phyloP scores from a whole-genome alignment of 2,113 vertebrate genomes.

The Scomber japonicus region DNA sequence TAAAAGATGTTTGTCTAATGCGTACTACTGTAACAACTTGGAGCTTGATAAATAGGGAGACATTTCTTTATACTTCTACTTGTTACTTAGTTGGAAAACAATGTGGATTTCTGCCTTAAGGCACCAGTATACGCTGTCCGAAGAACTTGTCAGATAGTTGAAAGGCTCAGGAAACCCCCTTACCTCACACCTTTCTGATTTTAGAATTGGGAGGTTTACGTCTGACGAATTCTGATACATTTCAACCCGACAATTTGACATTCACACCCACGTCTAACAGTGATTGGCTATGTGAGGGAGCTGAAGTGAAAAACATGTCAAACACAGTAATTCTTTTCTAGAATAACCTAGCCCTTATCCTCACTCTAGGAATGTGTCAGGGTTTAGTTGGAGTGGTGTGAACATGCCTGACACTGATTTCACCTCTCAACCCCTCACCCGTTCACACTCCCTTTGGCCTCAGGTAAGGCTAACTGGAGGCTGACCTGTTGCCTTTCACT shows the following conservation, averaged over 20 bases:
- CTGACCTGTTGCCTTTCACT: slow-evolving; percentile 56
- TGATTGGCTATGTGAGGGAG: too few relatives aligned
- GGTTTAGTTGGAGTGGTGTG: slow-evolving; percentile 44
- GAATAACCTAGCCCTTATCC: neutral
- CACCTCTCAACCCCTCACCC: slow-evolving; percentile 47
- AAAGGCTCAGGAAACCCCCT: too few relatives aligned
- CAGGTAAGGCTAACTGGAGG: slow-evolving; percentile 62
- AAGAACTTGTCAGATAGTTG: too few relatives aligned
- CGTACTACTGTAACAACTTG: neutral
- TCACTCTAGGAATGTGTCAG: slow-evolving; percentile 47
- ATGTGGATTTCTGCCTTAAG: slow-evolving; percentile 16
- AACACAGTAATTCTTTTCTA: neutral
- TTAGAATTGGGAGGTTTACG: too few relatives aligned
- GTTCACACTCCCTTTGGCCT: slow-evolving; percentile 50
- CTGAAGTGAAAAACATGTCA: neutral
- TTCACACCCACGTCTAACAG: too few relatives aligned
- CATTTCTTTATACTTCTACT: neutral
- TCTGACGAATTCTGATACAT: too few relatives aligned
- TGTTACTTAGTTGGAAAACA: slow-evolving; percentile 12
- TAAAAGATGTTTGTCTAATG: neutral
- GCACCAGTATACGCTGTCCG: too few relatives aligned
- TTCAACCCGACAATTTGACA: too few relatives aligned
- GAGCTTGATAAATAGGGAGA: neutral
- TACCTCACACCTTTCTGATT: too few relatives aligned
- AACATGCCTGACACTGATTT: slow-evolving; percentile 65